Percentiles rank a stretch among this genome's conserved stretches.
phyloP scores from a whole-genome alignment of 2,888 invertebrate species.

The Megaustenia siamemsis region DNA sequence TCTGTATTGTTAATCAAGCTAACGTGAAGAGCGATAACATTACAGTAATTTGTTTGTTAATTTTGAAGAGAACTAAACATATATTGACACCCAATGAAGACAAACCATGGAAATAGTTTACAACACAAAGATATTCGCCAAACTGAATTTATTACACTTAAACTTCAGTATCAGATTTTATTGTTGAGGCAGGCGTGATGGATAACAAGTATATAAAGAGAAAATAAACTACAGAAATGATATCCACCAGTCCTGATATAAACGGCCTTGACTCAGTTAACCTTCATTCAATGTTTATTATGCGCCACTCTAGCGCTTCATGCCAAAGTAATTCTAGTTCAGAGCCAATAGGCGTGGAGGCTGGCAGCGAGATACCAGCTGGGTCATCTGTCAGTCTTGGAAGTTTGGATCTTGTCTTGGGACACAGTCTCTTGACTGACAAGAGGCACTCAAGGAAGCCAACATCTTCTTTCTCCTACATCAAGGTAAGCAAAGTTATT shows the following conservation, averaged over 20 bases:
- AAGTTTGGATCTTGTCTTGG: not conserved
- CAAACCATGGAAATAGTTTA: too few relatives aligned
- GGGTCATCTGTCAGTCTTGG: not conserved
- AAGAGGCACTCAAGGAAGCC: not conserved
- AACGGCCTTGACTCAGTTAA: not conserved
- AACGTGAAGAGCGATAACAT: too few relatives aligned
- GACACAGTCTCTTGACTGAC: constrained; percentile 9
- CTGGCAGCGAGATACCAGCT: constrained; percentile 34
- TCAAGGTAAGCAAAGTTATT: constrained; percentile 21
- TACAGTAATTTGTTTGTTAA: too few relatives aligned
- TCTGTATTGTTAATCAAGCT: too few relatives aligned
- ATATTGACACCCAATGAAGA: too few relatives aligned
- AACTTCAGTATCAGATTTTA: too few relatives aligned
- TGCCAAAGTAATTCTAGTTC: not conserved
- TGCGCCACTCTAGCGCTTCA: not conserved
- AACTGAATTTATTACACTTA: too few relatives aligned
- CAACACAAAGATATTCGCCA: too few relatives aligned
- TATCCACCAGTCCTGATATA: not conserved
- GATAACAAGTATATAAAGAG: too few relatives aligned
- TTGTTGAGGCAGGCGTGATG: too few relatives aligned
- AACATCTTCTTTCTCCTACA: not conserved
- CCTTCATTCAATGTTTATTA: not conserved
- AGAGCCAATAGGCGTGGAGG: not conserved
- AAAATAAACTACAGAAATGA: not conserved
- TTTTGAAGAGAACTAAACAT: too few relatives aligned